Evolutionary conservation across 2,797 vertebrate genomes (phyloP).

Genomic region (Pteropus rufus): DNA sequence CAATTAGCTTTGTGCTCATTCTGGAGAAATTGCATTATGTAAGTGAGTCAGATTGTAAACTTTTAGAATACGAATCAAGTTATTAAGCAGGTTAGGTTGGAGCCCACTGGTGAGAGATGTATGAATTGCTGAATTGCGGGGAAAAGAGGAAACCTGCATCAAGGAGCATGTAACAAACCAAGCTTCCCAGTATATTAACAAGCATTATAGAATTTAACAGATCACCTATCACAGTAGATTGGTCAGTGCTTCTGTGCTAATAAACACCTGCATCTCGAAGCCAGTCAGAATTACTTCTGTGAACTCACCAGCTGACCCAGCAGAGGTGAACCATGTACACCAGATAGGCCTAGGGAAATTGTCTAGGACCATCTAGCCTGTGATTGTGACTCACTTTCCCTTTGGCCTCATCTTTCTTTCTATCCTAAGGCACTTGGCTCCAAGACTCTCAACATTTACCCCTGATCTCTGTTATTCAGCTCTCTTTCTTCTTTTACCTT

Average conservation of each 20-base stretch:
- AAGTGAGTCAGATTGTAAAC: constrained; percentile 24
- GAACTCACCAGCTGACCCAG: background rate
- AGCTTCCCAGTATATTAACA: background rate
- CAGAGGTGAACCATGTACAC: background rate
- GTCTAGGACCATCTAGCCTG: background rate
- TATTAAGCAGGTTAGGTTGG: background rate
- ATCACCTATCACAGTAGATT: background rate
- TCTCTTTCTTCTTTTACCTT: background rate
- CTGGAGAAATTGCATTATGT: constrained; percentile 23
- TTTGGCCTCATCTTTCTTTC: background rate
- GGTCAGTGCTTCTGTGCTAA: background rate
- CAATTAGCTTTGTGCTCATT: constrained; percentile 48
- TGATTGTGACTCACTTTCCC: background rate
- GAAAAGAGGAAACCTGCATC: background rate
- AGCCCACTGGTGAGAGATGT: background rate
- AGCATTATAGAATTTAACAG: background rate
- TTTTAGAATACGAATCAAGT: constrained; percentile 38
- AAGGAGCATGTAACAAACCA: background rate
- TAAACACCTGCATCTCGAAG: background rate
- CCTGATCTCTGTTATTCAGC: background rate
- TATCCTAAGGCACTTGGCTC: background rate
- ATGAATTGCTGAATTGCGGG: background rate
- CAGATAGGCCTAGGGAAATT: background rate
- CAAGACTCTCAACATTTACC: background rate
- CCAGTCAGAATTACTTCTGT: background rate